Evolutionary conservation across 2,888 invertebrate genomes (phyloP).

Genomic region (Gymnoscelis rufifasciata): DNA sequence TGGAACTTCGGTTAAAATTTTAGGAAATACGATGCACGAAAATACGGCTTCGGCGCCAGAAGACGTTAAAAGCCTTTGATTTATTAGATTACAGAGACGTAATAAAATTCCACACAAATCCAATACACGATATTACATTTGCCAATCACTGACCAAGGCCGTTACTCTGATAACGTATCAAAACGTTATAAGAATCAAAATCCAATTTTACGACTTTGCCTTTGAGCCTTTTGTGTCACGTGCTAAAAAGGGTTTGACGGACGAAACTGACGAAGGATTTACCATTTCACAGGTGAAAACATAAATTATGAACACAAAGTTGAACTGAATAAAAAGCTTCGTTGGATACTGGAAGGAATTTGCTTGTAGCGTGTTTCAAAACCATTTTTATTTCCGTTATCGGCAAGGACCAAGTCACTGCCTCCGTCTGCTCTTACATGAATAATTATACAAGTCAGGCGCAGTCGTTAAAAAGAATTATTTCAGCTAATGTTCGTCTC

Average conservation of each 20-base stretch:
- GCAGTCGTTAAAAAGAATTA: constrained; percentile 68
- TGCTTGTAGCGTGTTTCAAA: background rate
- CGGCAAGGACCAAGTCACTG: constrained; percentile 6
- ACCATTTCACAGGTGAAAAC: background rate
- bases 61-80: constrained; percentile 33
- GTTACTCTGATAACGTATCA: constrained; percentile 4
- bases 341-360: background rate
- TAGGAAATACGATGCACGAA: constrained; percentile 24
- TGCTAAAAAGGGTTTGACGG: background rate
- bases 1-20: background rate
- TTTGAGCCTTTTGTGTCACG: background rate
- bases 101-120: constrained; percentile 33
- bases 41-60: constrained; percentile 29
- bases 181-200: constrained; percentile 19
- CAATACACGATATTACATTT: constrained; percentile 30
- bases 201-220: background rate
- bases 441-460: constrained; percentile 60
- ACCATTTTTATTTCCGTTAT: constrained; percentile 6
- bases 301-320: background rate
- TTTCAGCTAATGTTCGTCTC: constrained; percentile 64
- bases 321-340: background rate
- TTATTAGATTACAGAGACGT: constrained; percentile 38
- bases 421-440: constrained; percentile 43
- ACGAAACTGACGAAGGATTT: background rate
- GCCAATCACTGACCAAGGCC: constrained; percentile 26